A percentile compares a stretch with the other conserved stretches of the same genome.
Conservation (phyloP, 2,888 invertebrate species). For the Conistra vaccinii region DNA sequence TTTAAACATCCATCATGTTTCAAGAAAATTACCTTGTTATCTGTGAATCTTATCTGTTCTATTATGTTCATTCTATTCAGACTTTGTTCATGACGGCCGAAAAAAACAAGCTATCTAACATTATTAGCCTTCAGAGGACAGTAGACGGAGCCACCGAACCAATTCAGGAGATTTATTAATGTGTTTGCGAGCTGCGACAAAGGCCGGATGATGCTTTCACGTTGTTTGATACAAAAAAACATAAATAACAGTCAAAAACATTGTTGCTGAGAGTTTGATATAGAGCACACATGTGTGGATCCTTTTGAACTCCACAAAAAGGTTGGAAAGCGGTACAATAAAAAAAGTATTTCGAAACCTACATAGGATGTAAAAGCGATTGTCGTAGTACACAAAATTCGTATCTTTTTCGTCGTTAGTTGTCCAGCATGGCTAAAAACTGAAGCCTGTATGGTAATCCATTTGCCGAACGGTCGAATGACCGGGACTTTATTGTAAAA, state of each 20-base stretch:
- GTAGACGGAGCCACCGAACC: constrained; percentile 68
- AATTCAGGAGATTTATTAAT: constrained; percentile 81
- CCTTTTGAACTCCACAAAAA: constrained; percentile 67
- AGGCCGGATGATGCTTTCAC: constrained; percentile 68
- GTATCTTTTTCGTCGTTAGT: constrained; percentile 39
- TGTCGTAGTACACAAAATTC: constrained; percentile 33
- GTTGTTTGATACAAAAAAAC: constrained; percentile 72
- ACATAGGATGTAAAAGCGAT: constrained; percentile 40
- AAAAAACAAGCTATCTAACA: constrained; percentile 72
- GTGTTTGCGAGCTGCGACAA: constrained; percentile 76
- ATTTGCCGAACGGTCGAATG: constrained; percentile 24
- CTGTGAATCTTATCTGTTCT: constrained; percentile 36
- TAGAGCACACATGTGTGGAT: constrained; percentile 63
- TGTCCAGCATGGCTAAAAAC: constrained; percentile 38
- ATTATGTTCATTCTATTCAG: constrained; percentile 39
- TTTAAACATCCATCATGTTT: constrained; percentile 44
- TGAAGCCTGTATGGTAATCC: constrained; percentile 50
- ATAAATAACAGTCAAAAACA: constrained; percentile 77
- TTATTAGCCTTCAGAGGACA: constrained; percentile 62
- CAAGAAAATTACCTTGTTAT: constrained; percentile 42
- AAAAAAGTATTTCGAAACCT: constrained; percentile 42
- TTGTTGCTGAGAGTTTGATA: constrained; percentile 67
- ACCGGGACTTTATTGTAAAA: constrained; percentile 29
- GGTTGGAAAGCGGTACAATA: constrained; percentile 33
- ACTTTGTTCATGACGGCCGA: constrained; percentile 44